A percentile compares a stretch with the other conserved stretches of the same genome.
Conservation (phyloP, 2,113 vertebrate species). For the Nannobrachium achirus region DNA sequence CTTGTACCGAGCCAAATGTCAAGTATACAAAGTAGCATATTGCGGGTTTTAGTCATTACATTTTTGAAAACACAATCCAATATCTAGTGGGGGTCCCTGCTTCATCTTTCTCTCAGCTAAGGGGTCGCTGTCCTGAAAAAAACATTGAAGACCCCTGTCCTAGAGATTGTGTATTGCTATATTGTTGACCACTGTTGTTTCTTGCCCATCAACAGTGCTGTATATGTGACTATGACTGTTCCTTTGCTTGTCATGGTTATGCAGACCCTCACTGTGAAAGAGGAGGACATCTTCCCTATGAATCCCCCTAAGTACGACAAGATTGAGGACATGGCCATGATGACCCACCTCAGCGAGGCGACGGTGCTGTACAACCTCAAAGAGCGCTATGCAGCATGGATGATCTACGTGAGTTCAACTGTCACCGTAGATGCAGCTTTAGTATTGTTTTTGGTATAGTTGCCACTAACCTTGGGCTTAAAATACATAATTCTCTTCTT, state of each 20-base stretch:
- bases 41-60: no score
- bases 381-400: conserved; percentile 90
- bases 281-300: conserved; percentile 78
- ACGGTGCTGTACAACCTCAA: conserved; percentile 87
- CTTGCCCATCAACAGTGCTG: no score
- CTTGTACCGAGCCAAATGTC: no score
- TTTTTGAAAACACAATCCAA: no score
- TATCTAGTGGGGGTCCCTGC: no score
- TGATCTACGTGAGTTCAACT: conserved; percentile 86
- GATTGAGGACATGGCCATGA: conserved; percentile 84
- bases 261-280: conserved; percentile 79
- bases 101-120: no score
- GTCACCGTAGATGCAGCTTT: background rate
- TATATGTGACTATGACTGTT: background rate
- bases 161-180: no score
- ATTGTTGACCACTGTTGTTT: no score
- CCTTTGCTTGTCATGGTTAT: background rate
- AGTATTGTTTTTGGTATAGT: background rate
- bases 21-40: no score
- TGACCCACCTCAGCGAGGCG: conserved; percentile 82
- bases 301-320: conserved; percentile 83
- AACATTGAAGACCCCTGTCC: no score
- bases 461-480: background rate
- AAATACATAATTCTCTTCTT: background rate
- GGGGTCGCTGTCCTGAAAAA: no score